A percentile compares a stretch with the other conserved stretches of the same genome.
phyloP scores from a whole-genome alignment of 2,888 invertebrate species.

The Plemyria rubiginata region DNA sequence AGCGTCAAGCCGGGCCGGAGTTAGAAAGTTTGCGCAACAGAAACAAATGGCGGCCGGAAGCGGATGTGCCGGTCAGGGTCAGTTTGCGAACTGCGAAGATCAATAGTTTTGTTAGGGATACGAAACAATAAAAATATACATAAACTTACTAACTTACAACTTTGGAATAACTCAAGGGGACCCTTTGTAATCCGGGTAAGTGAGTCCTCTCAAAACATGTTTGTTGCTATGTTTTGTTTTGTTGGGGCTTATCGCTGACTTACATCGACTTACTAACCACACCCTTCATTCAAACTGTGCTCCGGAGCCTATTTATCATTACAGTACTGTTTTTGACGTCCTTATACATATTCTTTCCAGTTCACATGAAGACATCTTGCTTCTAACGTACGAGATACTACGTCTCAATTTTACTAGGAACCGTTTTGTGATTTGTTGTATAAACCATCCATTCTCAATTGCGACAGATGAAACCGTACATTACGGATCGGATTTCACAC shows the following conservation, averaged over 20 bases:
- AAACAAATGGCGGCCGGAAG: slow-evolving; percentile 45
- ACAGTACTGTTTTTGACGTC: too few species aligned
- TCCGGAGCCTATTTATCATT: not conserved
- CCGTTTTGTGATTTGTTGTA: too few species aligned
- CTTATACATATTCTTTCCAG: too few species aligned
- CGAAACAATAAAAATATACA: slow-evolving; percentile 33
- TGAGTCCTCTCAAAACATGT: slow-evolving; percentile 14
- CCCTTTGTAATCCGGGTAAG: slow-evolving; percentile 7
- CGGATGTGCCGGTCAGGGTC: slow-evolving; percentile 21
- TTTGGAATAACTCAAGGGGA: slow-evolving; percentile 19
- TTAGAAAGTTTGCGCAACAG: slow-evolving; percentile 52
- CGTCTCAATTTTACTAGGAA: too few species aligned
- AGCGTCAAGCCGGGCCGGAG: slow-evolving; percentile 28
- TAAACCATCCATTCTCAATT: too few species aligned
- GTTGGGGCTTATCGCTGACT: not conserved
- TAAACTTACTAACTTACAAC: slow-evolving; percentile 25
- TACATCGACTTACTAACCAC: not conserved
- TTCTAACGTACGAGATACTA: too few species aligned
- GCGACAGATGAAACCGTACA: not conserved
- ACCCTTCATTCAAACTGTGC: not conserved
- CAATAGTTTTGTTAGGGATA: slow-evolving; percentile 28
- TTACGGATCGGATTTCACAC: not conserved
- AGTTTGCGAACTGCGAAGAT: slow-evolving; percentile 16
- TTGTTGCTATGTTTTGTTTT: slow-evolving; percentile 9
- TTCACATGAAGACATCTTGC: too few species aligned